Percentiles rank a stretch among this genome's conserved stretches.
Evolutionary conservation across 2,888 invertebrate species (phyloP).

Genomic region (Serrognathus titanus): DNA sequence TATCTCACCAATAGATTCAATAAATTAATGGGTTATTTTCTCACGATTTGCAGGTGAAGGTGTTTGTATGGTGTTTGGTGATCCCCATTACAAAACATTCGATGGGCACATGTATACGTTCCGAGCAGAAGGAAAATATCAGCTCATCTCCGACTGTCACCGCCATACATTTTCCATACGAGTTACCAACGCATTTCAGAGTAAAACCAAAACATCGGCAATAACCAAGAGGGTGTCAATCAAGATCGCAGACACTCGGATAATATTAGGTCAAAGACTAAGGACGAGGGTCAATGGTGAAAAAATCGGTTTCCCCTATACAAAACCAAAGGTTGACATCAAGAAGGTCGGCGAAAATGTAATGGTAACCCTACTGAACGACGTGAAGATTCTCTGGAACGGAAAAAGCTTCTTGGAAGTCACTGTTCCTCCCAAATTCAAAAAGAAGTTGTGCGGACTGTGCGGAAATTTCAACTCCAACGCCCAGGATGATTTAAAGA

Average conservation of each 20-base stretch:
- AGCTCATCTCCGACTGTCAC: slow-evolving; percentile 80
- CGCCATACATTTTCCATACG: slow-evolving; percentile 79
- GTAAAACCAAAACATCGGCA: slow-evolving; percentile 75
- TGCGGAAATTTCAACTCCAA: slow-evolving; percentile 93
- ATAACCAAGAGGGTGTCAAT: slow-evolving; percentile 88
- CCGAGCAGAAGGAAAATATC: slow-evolving; percentile 90
- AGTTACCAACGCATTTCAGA: slow-evolving; percentile 75
- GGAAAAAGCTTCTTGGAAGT: slow-evolving; percentile 89
- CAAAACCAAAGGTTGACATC: slow-evolving; percentile 58
- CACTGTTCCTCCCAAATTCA: slow-evolving; percentile 71
- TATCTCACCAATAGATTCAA: too few relatives aligned
- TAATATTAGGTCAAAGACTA: slow-evolving; percentile 83
- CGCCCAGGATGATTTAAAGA: slow-evolving; percentile 76
- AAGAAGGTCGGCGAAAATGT: slow-evolving; percentile 63
- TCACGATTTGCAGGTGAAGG: slow-evolving; percentile 63
- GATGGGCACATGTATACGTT: slow-evolving; percentile 93
- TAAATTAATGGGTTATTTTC: background rate
- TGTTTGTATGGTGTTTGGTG: slow-evolving; percentile 90
- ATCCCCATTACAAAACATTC: slow-evolving; percentile 93
- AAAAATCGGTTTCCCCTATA: slow-evolving; percentile 68
- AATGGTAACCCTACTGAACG: slow-evolving; percentile 63
- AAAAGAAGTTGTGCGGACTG: slow-evolving; percentile 78
- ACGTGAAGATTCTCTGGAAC: slow-evolving; percentile 87
- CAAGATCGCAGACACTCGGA: slow-evolving; percentile 69
- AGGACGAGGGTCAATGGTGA: slow-evolving; percentile 83